phyloP scores from a whole-genome alignment of 2,797 vertebrate genomes.

The Microchirus variegatus region DNA sequence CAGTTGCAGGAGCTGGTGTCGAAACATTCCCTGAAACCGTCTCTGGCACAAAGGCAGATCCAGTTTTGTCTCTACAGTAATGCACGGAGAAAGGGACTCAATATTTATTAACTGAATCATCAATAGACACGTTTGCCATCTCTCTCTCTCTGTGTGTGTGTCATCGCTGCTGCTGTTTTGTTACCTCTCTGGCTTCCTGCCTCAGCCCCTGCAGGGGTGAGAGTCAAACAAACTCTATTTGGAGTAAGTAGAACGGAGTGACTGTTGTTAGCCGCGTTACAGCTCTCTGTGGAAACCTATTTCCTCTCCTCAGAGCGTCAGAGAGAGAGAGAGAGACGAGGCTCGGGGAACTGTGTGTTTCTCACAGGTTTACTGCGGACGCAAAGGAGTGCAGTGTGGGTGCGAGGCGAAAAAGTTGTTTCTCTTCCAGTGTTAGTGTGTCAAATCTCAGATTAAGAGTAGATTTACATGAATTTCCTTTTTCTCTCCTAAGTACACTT shows the following conservation, averaged over 20 bases:
- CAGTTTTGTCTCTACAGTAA: slow-evolving; percentile 32
- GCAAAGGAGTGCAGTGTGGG: slow-evolving; percentile 20
- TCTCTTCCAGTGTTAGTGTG: slow-evolving; percentile 12
- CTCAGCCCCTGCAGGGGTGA: slow-evolving; percentile 53
- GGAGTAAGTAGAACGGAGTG: slow-evolving; percentile 59
- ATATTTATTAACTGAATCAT: slow-evolving; percentile 67
- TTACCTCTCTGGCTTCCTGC: slow-evolving; percentile 55
- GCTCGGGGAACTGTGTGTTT: slow-evolving; percentile 63
- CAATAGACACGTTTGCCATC: slow-evolving; percentile 53
- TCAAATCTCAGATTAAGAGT: slow-evolving; percentile 48
- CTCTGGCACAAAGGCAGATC: slow-evolving; percentile 41
- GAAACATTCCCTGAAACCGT: too few species aligned
- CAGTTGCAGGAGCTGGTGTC: too few species aligned
- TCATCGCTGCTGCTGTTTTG: slow-evolving; percentile 33
- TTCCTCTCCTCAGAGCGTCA: slow-evolving; percentile 65
- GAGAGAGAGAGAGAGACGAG: slow-evolving; percentile 57
- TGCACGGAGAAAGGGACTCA: slow-evolving; percentile 50
- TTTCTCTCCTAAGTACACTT: slow-evolving; percentile 20
- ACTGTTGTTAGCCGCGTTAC: slow-evolving; percentile 51
- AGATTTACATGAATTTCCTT: slow-evolving; percentile 45
- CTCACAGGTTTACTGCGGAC: slow-evolving; percentile 52
- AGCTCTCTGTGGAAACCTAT: slow-evolving; percentile 60
- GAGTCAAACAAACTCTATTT: slow-evolving; percentile 71
- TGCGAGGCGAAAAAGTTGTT: slow-evolving; percentile 15
- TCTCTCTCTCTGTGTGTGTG: slow-evolving; percentile 12